Evolutionary conservation across 2,888 invertebrate genomes (phyloP).

Genomic region (Aspidiotus rigidus): DNA sequence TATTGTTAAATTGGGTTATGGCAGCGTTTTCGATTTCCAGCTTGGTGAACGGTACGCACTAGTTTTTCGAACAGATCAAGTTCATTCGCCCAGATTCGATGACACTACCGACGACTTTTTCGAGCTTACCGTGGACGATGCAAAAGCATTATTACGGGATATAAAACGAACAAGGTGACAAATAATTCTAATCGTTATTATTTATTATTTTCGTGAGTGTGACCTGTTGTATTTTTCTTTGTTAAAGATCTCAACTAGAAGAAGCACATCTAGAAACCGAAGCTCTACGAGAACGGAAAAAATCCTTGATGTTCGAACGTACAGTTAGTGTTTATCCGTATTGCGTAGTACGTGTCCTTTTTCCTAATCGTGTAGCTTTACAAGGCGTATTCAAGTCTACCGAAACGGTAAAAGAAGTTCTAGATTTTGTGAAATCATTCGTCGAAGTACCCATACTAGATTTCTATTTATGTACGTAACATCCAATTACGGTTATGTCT

Average conservation of each 20-base stretch:
- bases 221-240: slow-evolving; percentile 27
- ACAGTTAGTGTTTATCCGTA: slow-evolving; percentile 61
- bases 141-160: slow-evolving; percentile 63
- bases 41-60: slow-evolving; percentile 66
- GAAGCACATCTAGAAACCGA: slow-evolving; percentile 64
- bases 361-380: slow-evolving; percentile 74
- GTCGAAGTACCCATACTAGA: slow-evolving; percentile 54
- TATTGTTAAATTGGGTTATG: neutral
- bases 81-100: slow-evolving; percentile 48
- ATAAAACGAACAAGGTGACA: slow-evolving; percentile 51
- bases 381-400: slow-evolving; percentile 75
- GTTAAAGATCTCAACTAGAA: slow-evolving; percentile 51
- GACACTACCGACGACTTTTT: slow-evolving; percentile 81
- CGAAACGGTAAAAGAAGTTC: slow-evolving; percentile 61
- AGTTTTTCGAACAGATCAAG: slow-evolving; percentile 55
- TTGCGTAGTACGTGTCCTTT: slow-evolving; percentile 72
- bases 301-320: slow-evolving; percentile 49
- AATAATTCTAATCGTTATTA: neutral
- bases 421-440: slow-evolving; percentile 63
- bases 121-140: slow-evolving; percentile 73
- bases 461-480: slow-evolving; percentile 70
- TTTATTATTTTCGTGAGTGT: neutral
- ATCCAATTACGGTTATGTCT: neutral
- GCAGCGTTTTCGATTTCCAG: slow-evolving; percentile 43
- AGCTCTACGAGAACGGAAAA: slow-evolving; percentile 52